Conservation (phyloP, 2,113 vertebrate genomes). For the Miniopterus natalensis region DNA sequence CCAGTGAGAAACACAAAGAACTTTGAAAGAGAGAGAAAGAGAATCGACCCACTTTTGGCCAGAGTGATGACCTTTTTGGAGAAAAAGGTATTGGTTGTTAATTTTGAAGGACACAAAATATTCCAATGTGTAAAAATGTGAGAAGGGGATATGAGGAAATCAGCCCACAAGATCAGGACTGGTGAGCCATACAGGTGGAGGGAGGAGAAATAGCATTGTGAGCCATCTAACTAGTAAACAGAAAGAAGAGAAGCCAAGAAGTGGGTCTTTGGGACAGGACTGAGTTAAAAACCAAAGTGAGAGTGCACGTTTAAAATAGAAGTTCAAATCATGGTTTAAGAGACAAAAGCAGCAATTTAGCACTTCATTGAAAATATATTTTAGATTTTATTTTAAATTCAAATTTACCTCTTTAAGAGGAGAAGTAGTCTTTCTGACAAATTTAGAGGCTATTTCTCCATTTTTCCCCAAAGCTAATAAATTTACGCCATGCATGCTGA, state of each 20-base stretch:
- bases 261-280: not conserved
- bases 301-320: not conserved
- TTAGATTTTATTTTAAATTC: not conserved
- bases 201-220: not conserved
- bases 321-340: not conserved
- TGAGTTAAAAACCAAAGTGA: not conserved
- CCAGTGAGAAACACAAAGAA: not conserved
- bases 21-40: not conserved
- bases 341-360: not conserved
- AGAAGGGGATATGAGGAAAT: not conserved
- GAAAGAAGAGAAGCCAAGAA: not conserved
- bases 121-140: not conserved
- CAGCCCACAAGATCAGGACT: not conserved
- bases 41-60: not conserved
- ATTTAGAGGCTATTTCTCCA: not conserved
- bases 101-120: not conserved
- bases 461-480: not conserved
- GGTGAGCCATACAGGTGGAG: no score
- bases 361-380: not conserved
- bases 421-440: not conserved
- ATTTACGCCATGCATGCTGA: not conserved
- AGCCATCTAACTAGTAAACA: not conserved
- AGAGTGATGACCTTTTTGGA: not conserved
- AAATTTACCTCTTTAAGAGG: not conserved
- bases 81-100: not conserved